Evolutionary conservation across 2,113 vertebrate species (phyloP), one percentile per base, ranked within the genome.

Genomic region (Raphicerus campestris): DNA sequence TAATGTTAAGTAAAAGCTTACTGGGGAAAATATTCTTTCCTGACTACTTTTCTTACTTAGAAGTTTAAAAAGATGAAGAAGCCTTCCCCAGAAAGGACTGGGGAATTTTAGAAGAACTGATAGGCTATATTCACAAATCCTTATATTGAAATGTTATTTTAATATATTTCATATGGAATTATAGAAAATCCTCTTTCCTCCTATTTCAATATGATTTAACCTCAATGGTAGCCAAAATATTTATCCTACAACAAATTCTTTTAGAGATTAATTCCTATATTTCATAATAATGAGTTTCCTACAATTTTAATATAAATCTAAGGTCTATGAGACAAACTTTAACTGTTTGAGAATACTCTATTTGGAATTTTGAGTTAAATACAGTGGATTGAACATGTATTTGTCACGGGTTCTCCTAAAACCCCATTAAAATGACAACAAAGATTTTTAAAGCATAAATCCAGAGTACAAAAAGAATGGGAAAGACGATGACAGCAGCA

Each of bases 111-210:
- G 53, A 91, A 85, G 42, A 96, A 78, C 30, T 66, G 58, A 93
- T 75, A 89, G 60, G 30, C 77, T 83, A 60, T 91, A 81, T 88
- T 96, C 96, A 82, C 77, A 96, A 97, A 96, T 92, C 55, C 75
- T 96, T 89, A 45, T 35, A 96, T 63, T 95, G 60, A 97, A 94
- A 89, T 94, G 60, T 56, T 97, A 94, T 97, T 98, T 98, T 92
- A 93, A 94, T 93, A 58, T 81, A 96, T 94, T 94, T 93, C 87
- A 83, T 87, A 60, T 55, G 51, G 91, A 93, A 94, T 97, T 97
- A 96, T 28, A 89, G 15, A n/a, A 97, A 97, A 98, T 97, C 93
- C 56, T 95, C 82, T 95, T 97, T 94, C 45, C 39, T 95, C 35
- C 70, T 93, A 91, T 91, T 97, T 93, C 87, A 96, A 87, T 94